Evolutionary conservation across 2,797 vertebrate genomes (phyloP).

Genomic region (Cossypha caffra): DNA sequence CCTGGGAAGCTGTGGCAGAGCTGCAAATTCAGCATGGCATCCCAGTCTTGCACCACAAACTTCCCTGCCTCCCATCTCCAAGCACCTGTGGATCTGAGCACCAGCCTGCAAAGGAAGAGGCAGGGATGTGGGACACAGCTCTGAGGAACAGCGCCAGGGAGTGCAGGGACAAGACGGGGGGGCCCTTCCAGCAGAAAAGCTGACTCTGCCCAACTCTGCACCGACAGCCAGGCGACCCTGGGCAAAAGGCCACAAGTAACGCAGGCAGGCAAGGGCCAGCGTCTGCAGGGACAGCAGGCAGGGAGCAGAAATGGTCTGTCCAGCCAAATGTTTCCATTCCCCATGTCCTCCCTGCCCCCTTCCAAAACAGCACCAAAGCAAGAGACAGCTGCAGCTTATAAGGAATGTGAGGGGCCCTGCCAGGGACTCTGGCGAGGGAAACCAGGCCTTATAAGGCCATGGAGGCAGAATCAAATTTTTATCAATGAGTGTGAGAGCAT

Average conservation of each 20-base stretch:
- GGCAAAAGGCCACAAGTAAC: background rate
- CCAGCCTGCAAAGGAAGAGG: background rate
- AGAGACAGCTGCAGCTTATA: slow-evolving; percentile 97
- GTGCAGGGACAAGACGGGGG: background rate
- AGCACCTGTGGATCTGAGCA: accelerated
- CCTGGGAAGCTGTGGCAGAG: background rate
- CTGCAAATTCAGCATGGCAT: accelerated
- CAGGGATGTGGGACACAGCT: background rate
- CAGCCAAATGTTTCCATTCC: slow-evolving; percentile 71
- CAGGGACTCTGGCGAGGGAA: slow-evolving; percentile 88
- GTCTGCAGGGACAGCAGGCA: background rate
- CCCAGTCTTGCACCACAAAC: background rate
- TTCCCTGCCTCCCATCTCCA: background rate
- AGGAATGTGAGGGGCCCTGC: slow-evolving; percentile 95
- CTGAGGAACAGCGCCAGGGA: background rate
- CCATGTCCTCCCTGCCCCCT: slow-evolving; percentile 75
- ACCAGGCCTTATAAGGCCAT: slow-evolving; percentile 97
- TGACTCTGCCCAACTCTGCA: background rate
- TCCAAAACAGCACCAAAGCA: slow-evolving; percentile 74
- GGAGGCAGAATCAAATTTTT: slow-evolving; percentile 91
- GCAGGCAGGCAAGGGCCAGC: background rate
- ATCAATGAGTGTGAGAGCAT: slow-evolving; percentile 87
- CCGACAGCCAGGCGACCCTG: background rate
- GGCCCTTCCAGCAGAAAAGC: background rate
- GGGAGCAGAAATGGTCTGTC: slow-evolving; percentile 31